These are phyloP conservation scores for Trissolcus basalis DNA, from an alignment of 1,140 invertebrate genomes.

Conservation along the genomic window DNA sequence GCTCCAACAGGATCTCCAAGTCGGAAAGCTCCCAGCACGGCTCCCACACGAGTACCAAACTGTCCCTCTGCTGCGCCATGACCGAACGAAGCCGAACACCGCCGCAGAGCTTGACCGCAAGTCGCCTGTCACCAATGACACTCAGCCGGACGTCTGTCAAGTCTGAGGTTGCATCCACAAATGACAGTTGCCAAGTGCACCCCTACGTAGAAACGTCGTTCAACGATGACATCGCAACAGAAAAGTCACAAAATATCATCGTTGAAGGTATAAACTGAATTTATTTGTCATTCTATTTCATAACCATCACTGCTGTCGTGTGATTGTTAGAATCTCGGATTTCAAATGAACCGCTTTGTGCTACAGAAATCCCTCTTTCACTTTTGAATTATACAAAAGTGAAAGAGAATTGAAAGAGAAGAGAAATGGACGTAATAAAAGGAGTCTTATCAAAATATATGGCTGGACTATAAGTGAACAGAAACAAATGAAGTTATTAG, in stretches of 20 bases:
- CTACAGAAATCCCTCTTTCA: no score
- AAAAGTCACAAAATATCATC: background rate
- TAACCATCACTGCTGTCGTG: no score
- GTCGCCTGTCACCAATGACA: slow-evolving; percentile 67
- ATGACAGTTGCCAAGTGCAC: slow-evolving; percentile 64
- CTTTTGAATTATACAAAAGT: no score
- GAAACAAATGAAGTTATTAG: no score
- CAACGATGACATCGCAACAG: slow-evolving; percentile 17
- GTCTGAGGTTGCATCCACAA: slow-evolving; percentile 65
- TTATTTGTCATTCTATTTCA: no score
- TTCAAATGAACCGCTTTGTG: no score
- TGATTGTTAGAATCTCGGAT: no score
- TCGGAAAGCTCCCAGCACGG: slow-evolving; percentile 69
- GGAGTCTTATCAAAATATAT: no score
- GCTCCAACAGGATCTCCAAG: slow-evolving; percentile 65
- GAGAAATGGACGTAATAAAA: no score
- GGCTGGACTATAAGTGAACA: no score
- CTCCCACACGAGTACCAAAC: slow-evolving; percentile 71
- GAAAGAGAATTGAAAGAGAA: no score
- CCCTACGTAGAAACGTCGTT: slow-evolving; percentile 56
- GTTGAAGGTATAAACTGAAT: background rate
- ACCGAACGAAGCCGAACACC: slow-evolving; percentile 72
- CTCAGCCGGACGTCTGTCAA: slow-evolving; percentile 68
- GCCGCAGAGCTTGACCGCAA: slow-evolving; percentile 68
- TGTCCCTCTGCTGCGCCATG: slow-evolving; percentile 74